These are phyloP conservation scores for Amphimedon queenslandica DNA, from an alignment of 37 sponge, comb jelly and placozoan species.

Conservation along the genomic window DNA sequence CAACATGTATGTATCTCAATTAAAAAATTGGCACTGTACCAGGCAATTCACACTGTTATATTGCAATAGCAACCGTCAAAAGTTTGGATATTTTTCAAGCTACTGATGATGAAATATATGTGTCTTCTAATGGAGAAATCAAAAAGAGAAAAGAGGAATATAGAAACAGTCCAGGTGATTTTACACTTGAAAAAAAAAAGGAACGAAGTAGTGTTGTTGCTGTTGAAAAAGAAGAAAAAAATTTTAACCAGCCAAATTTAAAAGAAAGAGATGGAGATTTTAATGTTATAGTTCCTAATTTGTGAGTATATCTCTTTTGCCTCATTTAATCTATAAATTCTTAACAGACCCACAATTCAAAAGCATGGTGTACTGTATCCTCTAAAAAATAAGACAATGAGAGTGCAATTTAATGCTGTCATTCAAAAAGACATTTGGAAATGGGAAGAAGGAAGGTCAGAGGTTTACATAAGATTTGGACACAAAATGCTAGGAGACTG, in stretches of 20 bases:
- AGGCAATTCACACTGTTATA: too few species aligned
- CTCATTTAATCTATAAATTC: too few species aligned
- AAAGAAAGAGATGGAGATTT: background rate
- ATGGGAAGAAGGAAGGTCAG: slow-evolving; percentile 13
- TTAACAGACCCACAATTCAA: background rate
- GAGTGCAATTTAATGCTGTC: slow-evolving; percentile 28
- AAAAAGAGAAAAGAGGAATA: too few species aligned
- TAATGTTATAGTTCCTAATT: background rate
- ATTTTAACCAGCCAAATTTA: background rate
- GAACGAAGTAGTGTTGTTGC: background rate
- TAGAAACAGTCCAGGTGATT: too few species aligned
- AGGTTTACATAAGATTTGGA: slow-evolving; percentile 29
- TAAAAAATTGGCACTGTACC: too few species aligned
- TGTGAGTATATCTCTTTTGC: background rate
- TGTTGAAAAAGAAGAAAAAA: background rate
- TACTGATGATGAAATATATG: too few species aligned
- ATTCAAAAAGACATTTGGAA: slow-evolving; percentile 20
- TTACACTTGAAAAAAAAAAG: too few species aligned
- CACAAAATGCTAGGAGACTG: slow-evolving; percentile 27
- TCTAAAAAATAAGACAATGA: background rate
- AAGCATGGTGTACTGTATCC: background rate
- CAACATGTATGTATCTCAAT: too few species aligned
- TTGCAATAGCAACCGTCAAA: too few species aligned
- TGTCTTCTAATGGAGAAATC: too few species aligned
- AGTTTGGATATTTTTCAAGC: too few species aligned